Evolutionary conservation across 2,113 vertebrate species (phyloP).

Genomic region (Dicrurus megarhynchus): DNA sequence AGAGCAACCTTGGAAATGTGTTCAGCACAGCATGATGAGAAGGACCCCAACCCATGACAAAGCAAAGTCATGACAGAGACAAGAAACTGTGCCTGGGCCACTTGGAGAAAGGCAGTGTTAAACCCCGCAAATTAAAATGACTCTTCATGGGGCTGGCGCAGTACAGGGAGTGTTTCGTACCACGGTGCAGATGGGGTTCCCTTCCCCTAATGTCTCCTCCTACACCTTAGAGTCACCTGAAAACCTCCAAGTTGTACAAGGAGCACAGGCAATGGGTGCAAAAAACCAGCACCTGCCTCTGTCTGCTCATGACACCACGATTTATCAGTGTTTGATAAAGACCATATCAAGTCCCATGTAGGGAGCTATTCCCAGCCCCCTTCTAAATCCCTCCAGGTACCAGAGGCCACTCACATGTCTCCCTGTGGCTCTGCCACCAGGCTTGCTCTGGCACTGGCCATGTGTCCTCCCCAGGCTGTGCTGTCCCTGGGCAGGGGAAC

Average conservation of each 20-base stretch:
- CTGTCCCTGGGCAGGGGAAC: background rate
- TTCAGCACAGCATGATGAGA: constrained; percentile 30
- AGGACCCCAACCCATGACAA: background rate
- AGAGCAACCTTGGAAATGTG: constrained; percentile 10
- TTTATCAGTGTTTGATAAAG: background rate
- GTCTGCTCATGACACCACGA: fast-evolving
- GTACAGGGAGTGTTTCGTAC: background rate
- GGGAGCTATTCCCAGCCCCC: background rate
- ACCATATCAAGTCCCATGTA: background rate
- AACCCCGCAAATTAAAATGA: background rate
- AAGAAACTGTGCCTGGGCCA: background rate
- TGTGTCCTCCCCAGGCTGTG: background rate
- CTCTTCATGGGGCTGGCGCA: background rate
- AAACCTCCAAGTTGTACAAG: background rate
- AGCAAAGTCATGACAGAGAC: background rate
- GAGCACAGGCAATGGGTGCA: background rate
- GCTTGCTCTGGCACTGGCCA: background rate
- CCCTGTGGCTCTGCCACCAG: background rate
- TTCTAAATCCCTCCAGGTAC: background rate
- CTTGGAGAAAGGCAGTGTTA: background rate
- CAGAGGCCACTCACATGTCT: background rate
- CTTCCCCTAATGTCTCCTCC: background rate
- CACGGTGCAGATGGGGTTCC: background rate
- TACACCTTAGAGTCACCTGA: background rate
- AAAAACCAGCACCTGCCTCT: background rate